Conservation (phyloP, 2,888 invertebrate species). For the Eupithecia pulchellata region DNA sequence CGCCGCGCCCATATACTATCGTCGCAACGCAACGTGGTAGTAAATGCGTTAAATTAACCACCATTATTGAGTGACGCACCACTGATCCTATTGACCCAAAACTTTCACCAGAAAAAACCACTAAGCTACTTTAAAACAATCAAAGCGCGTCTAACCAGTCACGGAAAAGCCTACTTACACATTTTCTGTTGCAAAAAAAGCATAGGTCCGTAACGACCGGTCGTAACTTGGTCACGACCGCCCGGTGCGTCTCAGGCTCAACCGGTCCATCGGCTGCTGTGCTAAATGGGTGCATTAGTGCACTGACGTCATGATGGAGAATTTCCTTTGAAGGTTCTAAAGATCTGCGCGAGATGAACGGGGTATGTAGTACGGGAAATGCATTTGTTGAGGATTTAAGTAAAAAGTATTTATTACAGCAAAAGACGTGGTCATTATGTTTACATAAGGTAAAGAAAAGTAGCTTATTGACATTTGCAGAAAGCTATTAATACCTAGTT, state of each 20-base stretch:
- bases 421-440: too few relatives aligned
- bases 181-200: slow-evolving; percentile 36
- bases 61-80: too few relatives aligned
- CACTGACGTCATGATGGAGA: slow-evolving; percentile 55
- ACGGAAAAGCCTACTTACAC: slow-evolving; percentile 36
- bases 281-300: slow-evolving; percentile 62
- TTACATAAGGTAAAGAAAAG: too few relatives aligned
- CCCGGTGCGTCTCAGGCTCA: slow-evolving; percentile 50
- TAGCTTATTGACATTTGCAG: too few relatives aligned
- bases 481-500: too few relatives aligned
- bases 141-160: slow-evolving; percentile 25
- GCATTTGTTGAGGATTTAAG: background rate
- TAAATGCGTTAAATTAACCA: background rate
- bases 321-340: slow-evolving; percentile 29
- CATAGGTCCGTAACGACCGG: slow-evolving; percentile 47
- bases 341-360: background rate
- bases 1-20: too few relatives aligned
- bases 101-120: background rate
- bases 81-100: background rate
- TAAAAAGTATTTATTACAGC: too few relatives aligned
- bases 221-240: slow-evolving; percentile 48
- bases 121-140: slow-evolving; percentile 25
- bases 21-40: too few relatives aligned
- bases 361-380: background rate
- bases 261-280: slow-evolving; percentile 44